Evolutionary conservation across 2,888 invertebrate species (phyloP), one percentile per base, ranked within the genome.

Genomic region (Lissocephala sabroskyi): DNA sequence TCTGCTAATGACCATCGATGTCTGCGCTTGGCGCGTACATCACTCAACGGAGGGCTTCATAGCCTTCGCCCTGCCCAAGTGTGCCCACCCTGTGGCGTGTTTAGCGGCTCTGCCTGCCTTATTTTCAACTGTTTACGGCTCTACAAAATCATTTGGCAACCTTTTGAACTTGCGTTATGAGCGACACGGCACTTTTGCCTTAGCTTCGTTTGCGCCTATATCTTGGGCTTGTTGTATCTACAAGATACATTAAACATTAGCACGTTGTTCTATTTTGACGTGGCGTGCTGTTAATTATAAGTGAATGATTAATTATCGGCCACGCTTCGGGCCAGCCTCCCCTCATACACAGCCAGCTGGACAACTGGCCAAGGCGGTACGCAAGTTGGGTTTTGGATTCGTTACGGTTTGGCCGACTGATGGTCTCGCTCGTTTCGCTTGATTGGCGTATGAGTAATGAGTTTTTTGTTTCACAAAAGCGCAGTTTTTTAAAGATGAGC

Each of bases 381-480:
- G n/a, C n/a, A n/a, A n/a, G n/a, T n/a, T n/a, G n/a, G n/a, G n/a
- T n/a, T 17, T 16, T 43, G 49, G 28, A 37, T 46, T 33, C 43
- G 37, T 11, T 33, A 11, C 32, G 45, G 41, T 19, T 13, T 45
- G 13, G 50, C 35, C n/a, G n/a, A n/a, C n/a, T n/a, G n/a, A n/a
- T n/a, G n/a, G n/a, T n/a, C n/a, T n/a, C n/a, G 29, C 17, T 18
- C 16, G 30, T 14, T 29, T 42, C 32, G 40, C 44, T 74, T 71
- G 71, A 71, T 71, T 71, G 71, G 77, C 71, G 70, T 74, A 77
- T 71, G 71, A 77, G 71, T 71, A 71, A 71, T 71, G 71, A 77
- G 71, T 71, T 77, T 71, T 77, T 74, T 74, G 77, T 74, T 71
- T 65, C 57, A 29, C 29, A 5, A 23, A 5, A 7, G 7, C 3